A percentile compares a stretch with the other conserved stretches of the same genome.
Evolutionary conservation across 2,113 vertebrate genomes (phyloP).

Genomic region (Gymnocephalus cernua): DNA sequence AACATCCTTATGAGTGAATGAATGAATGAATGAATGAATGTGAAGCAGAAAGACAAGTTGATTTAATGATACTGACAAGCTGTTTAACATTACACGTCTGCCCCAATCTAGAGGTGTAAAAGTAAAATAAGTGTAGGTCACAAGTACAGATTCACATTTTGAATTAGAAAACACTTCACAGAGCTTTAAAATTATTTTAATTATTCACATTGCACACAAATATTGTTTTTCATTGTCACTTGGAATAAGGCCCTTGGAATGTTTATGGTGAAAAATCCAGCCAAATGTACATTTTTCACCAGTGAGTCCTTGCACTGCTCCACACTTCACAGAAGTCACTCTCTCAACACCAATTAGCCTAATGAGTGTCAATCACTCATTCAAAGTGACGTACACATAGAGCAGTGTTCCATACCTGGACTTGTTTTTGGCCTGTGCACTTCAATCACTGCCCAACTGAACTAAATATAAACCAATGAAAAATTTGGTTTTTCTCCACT

Average conservation of each 20-base stretch:
- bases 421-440: no score
- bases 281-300: neutral
- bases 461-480: neutral
- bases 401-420: neutral
- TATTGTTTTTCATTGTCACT: neutral
- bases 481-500: neutral
- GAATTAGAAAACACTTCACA: neutral
- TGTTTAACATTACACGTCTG: neutral
- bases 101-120: neutral
- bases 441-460: neutral
- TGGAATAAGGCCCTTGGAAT: neutral
- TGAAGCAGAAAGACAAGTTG: neutral
- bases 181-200: no score
- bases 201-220: neutral
- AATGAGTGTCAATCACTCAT: neutral
- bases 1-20: neutral
- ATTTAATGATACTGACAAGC: neutral
- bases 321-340: conserved; percentile 1
- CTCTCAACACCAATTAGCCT: neutral
- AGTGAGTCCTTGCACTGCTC: neutral
- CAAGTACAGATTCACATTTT: neutral
- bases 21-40: neutral
- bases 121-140: neutral
- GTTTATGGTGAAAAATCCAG: neutral
- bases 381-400: neutral